These are phyloP conservation scores for Simalia tracyae DNA, from an alignment of 2,797 vertebrate genomes.

Conservation along the genomic window DNA sequence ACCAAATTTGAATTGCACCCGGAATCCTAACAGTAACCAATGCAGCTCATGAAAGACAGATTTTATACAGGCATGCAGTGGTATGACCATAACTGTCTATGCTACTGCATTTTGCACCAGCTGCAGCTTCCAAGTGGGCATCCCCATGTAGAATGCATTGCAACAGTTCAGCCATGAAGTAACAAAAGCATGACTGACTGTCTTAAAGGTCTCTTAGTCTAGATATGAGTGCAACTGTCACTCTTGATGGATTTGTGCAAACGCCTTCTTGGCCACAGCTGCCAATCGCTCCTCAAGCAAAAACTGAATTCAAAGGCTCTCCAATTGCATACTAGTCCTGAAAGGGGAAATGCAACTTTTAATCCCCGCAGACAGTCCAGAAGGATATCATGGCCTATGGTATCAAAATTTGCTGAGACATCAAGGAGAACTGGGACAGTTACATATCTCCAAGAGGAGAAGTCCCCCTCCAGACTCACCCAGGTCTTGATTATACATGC, in stretches of 20 bases:
- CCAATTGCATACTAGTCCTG: neutral
- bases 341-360: neutral
- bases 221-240: neutral
- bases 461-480: neutral
- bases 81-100: neutral
- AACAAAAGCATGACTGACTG: neutral
- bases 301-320: too few species aligned
- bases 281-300: neutral
- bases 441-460: neutral
- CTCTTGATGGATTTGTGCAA: neutral
- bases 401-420: neutral
- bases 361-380: too few species aligned
- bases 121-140: neutral
- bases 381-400: neutral
- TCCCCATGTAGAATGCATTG: neutral
- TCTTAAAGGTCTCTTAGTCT: neutral
- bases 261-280: neutral
- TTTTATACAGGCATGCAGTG: neutral
- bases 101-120: neutral
- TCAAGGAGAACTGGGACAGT: neutral
- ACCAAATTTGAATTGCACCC: too few species aligned
- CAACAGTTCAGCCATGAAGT: neutral
- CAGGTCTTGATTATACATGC: neutral
- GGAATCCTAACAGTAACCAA: neutral
- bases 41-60: neutral